phyloP scores from a whole-genome alignment of 2,113 vertebrate species.

The Cololabis saira region DNA sequence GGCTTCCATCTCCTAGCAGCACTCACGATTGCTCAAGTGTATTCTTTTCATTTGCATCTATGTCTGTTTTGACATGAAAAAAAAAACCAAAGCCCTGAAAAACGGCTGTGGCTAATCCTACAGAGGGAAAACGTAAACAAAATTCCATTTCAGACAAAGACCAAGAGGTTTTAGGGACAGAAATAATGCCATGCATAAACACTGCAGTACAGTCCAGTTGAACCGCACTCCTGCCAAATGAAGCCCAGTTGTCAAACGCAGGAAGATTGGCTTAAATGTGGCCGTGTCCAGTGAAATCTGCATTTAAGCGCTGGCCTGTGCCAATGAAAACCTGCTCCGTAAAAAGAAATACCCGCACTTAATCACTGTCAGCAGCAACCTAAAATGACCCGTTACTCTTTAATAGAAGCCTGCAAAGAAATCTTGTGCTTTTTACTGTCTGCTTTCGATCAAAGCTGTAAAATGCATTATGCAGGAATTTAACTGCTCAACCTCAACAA shows the following conservation, averaged over 20 bases:
- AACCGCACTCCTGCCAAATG: constrained; percentile 53
- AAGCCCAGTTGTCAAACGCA: constrained; percentile 50
- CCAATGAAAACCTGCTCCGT: constrained; percentile 62
- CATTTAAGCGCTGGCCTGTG: constrained; percentile 33
- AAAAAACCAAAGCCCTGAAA: constrained; percentile 49
- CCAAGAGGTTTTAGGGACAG: constrained; percentile 29
- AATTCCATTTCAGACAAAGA: constrained; percentile 28
- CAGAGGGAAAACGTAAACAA: constrained; percentile 52
- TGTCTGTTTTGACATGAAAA: constrained; percentile 53
- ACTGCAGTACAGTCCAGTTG: constrained; percentile 26
- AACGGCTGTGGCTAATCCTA: constrained; percentile 54
- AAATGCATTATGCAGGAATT: constrained; percentile 36
- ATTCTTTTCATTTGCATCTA: constrained; percentile 54
- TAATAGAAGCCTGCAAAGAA: constrained; percentile 47
- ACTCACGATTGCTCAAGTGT: constrained; percentile 17
- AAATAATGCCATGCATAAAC: constrained; percentile 49
- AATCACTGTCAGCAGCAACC: constrained; percentile 62
- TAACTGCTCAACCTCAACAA: background rate
- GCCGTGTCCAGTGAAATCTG: constrained; percentile 44
- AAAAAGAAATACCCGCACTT: constrained; percentile 61
- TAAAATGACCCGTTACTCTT: constrained; percentile 57
- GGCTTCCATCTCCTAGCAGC: constrained; percentile 26
- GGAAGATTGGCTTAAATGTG: constrained; percentile 50
- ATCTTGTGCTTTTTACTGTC: constrained; percentile 33
- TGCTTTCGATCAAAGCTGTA: constrained; percentile 39